Evolutionary conservation across 2,113 vertebrate species (phyloP).

Genomic region (Cinclus cinclus): DNA sequence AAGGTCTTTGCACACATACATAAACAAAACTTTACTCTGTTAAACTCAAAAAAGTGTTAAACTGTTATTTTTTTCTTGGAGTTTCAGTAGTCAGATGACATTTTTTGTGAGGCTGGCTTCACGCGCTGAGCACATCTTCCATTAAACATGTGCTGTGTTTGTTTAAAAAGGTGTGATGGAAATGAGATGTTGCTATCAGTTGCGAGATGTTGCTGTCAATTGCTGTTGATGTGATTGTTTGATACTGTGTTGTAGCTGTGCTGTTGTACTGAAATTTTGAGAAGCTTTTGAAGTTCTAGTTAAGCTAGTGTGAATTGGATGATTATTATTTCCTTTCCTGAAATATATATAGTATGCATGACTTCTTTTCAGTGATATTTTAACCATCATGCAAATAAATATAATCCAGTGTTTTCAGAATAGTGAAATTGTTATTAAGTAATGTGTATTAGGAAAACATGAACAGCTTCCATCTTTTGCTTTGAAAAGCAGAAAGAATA

Average conservation of each 20-base stretch:
- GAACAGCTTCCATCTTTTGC: not conserved
- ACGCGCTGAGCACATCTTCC: not conserved
- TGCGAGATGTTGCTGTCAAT: not conserved
- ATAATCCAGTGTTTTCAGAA: not conserved
- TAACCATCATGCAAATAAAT: not conserved
- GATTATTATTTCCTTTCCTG: not conserved
- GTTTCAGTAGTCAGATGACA: not conserved
- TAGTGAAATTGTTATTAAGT: not conserved
- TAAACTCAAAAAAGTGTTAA: not conserved
- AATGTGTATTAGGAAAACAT: not conserved
- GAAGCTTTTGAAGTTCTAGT: not conserved
- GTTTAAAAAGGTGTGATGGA: conserved; percentile 56
- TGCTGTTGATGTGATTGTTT: conserved; percentile 5
- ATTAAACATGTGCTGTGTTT: conserved; percentile 41
- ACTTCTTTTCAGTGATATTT: not conserved
- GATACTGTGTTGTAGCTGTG: conserved; percentile 19
- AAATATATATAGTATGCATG: not conserved
- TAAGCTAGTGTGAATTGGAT: not conserved
- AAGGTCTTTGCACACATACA: not conserved
- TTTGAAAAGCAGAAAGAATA: not conserved
- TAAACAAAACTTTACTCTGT: not conserved
- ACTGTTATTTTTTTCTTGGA: not conserved
- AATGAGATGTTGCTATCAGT: conserved; percentile 10
- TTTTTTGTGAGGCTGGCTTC: not conserved
- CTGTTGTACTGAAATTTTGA: conserved; percentile 20